These are phyloP conservation scores for Galaxias olidus DNA, from an alignment of 2,797 vertebrate genomes.

Conservation along the genomic window DNA sequence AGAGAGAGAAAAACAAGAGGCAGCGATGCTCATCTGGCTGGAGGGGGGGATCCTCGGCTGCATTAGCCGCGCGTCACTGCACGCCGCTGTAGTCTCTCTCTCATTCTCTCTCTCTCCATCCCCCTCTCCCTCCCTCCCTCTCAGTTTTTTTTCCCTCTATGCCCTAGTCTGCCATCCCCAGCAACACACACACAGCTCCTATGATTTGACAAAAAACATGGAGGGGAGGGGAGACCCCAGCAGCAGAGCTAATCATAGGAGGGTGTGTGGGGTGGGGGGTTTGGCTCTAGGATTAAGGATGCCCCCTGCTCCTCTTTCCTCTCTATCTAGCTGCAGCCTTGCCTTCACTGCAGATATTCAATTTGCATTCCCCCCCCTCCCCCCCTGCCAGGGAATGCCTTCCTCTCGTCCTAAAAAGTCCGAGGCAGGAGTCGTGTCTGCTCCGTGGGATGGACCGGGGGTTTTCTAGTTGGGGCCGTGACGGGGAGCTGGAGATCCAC, in stretches of 20 bases:
- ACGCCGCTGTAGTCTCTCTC: conserved; percentile 51
- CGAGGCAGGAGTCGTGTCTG: neutral
- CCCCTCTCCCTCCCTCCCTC: neutral
- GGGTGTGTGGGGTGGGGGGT: neutral
- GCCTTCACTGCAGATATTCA: conserved; percentile 8
- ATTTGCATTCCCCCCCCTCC: neutral
- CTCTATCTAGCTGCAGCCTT: neutral
- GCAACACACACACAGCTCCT: conserved; percentile 75
- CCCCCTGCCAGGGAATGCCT: neutral
- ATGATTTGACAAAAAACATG: conserved; percentile 79
- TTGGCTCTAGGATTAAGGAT: conserved; percentile 25
- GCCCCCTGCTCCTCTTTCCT: conserved; percentile 16
- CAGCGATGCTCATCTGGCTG: conserved; percentile 76
- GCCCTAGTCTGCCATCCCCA: conserved; percentile 66
- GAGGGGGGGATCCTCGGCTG: conserved; percentile 81
- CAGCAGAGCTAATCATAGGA: conserved; percentile 4
- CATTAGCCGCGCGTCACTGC: conserved; percentile 72
- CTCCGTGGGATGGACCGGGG: no score
- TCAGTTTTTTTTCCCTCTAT: conserved; percentile 24
- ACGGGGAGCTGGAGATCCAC: neutral
- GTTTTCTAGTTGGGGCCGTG: neutral
- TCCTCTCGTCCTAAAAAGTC: conserved; percentile 4
- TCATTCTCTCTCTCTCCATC: conserved; percentile 8
- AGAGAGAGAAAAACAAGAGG: conserved; percentile 37
- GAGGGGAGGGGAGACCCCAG: conserved; percentile 3